Percentiles rank a stretch among this genome's conserved stretches.
Conservation (phyloP, 2,797 vertebrate species). For the Danio choprae region DNA sequence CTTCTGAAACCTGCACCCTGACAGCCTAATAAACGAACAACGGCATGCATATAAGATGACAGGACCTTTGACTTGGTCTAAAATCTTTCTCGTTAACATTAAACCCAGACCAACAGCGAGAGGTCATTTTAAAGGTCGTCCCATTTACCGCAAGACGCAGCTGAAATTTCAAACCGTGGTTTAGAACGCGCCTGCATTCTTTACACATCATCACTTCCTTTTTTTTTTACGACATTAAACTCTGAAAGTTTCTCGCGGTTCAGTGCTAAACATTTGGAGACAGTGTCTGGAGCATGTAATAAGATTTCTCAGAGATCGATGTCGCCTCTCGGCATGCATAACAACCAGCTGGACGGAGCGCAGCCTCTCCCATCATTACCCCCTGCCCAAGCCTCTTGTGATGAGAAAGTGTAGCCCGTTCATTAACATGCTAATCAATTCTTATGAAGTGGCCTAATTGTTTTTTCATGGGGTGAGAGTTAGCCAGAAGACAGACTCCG, state of each 20-base stretch:
- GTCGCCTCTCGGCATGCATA: conserved; percentile 52
- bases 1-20: too few species aligned
- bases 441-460: conserved; percentile 62
- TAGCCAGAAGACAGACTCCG: conserved; percentile 19
- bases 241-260: conserved; percentile 27
- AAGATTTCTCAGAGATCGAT: conserved; percentile 59
- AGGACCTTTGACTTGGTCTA: conserved; percentile 11
- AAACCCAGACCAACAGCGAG: not conserved
- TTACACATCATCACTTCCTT: conserved; percentile 8
- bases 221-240: conserved; percentile 1
- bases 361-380: conserved; percentile 52
- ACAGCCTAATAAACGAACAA: conserved; percentile 4
- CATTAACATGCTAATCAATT: conserved; percentile 65
- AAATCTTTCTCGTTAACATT: conserved; percentile 23
- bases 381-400: conserved; percentile 55
- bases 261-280: conserved; percentile 53
- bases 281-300: conserved; percentile 62
- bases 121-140: conserved; percentile 3
- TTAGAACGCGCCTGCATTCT: conserved; percentile 12
- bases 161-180: not conserved
- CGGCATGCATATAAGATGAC: not conserved
- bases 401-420: conserved; percentile 57
- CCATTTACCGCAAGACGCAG: not conserved
- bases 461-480: conserved; percentile 52
- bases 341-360: conserved; percentile 50